phyloP scores from a whole-genome alignment of 2,888 invertebrate species.

The Saturnia pavonia region DNA sequence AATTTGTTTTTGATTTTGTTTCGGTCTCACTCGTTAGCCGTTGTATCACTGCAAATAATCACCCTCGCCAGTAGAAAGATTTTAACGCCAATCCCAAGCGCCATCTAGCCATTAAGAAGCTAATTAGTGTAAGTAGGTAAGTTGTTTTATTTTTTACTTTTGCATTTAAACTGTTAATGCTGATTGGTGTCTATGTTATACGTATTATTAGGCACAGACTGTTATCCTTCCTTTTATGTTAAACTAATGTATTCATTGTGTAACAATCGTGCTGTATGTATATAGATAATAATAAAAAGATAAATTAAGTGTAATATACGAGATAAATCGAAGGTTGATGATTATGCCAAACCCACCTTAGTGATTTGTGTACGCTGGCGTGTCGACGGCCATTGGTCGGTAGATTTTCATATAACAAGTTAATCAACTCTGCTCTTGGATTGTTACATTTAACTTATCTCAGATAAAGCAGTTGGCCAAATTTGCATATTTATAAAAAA shows the following conservation, averaged over 20 bases:
- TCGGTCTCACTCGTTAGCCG: constrained; percentile 71
- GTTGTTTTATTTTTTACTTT: constrained; percentile 23
- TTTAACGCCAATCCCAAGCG: constrained; percentile 35
- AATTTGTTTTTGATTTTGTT: constrained; percentile 50
- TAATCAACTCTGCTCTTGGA: too few species aligned
- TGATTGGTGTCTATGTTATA: not conserved
- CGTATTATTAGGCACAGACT: not conserved
- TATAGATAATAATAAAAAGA: too few species aligned
- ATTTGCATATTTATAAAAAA: too few species aligned
- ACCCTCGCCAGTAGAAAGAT: constrained; percentile 39
- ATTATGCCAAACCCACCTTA: too few species aligned
- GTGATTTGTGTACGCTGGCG: not conserved
- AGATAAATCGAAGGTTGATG: too few species aligned
- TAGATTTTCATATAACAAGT: too few species aligned
- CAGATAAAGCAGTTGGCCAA: too few species aligned
- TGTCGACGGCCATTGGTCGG: not conserved
- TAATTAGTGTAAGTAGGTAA: constrained; percentile 38
- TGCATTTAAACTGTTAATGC: not conserved
- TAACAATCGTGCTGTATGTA: not conserved
- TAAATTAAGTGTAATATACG: too few species aligned
- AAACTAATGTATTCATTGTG: not conserved
- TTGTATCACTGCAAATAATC: constrained; percentile 78
- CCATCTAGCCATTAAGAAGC: constrained; percentile 33
- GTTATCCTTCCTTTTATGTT: not conserved
- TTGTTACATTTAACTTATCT: too few species aligned